Percentiles rank a stretch among this genome's conserved stretches.
Conservation (phyloP, 2,113 vertebrate genomes). For the Numenius arquata region DNA sequence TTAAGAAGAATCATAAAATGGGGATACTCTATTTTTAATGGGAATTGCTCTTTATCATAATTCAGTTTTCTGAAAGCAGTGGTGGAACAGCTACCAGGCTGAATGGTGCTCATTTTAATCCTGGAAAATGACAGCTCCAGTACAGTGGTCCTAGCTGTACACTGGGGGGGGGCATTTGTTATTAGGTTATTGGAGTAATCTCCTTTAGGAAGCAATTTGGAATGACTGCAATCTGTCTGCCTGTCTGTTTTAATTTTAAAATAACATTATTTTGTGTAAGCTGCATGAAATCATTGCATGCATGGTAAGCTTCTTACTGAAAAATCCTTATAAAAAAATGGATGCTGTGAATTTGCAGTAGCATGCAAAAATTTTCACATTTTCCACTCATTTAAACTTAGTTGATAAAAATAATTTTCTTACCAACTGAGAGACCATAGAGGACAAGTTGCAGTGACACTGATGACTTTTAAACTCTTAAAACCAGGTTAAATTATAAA, state of each 20-base stretch:
- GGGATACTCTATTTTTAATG: not conserved
- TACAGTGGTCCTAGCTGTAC: not conserved
- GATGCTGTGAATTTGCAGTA: not conserved
- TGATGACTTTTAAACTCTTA: not conserved
- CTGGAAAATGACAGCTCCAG: not conserved
- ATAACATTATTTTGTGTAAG: conserved; percentile 13
- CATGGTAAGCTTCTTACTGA: conserved; percentile 17
- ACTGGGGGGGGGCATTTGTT: not conserved
- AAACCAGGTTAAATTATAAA: not conserved
- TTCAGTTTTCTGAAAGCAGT: not conserved
- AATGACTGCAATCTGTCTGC: conserved; percentile 4
- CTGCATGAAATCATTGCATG: not conserved
- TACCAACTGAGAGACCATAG: rapidly evolving
- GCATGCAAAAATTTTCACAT: not conserved
- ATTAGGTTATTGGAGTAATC: not conserved
- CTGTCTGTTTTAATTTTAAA: conserved; percentile 25
- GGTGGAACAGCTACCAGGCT: not conserved
- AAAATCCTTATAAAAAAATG: not conserved
- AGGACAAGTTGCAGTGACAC: not conserved
- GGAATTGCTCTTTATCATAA: not conserved
- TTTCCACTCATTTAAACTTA: not conserved
- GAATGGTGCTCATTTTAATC: not conserved
- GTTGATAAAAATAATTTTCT: not conserved
- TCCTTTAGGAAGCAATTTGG: not conserved
- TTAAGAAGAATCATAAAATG: not conserved